phyloP scores from a whole-genome alignment of 1,140 invertebrate genomes.

The Archegozetes longisetosus region DNA sequence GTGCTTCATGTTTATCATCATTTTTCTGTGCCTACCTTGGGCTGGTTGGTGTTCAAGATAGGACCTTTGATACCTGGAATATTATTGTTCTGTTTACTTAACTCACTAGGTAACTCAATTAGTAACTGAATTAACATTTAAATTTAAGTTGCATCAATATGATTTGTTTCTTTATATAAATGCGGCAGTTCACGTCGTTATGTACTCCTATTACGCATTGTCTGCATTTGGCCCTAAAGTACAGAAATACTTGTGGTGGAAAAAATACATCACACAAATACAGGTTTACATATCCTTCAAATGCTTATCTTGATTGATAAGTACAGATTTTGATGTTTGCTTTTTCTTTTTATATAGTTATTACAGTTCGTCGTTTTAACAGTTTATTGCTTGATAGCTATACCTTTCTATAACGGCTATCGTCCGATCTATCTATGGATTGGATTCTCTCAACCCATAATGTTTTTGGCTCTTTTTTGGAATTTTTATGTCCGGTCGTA shows the following conservation, averaged over 20 bases:
- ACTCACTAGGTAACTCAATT: too few relatives aligned
- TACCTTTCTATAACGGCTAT: neutral
- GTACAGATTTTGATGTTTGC: neutral
- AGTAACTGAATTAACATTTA: too few relatives aligned
- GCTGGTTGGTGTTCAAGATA: constrained; percentile 3
- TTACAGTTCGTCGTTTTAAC: neutral
- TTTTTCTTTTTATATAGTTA: neutral
- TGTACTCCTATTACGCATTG: constrained; percentile 41
- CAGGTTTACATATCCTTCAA: constrained; percentile 28
- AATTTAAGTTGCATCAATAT: too few relatives aligned
- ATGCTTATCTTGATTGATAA: neutral
- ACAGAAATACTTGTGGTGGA: constrained; percentile 41
- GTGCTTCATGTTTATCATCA: constrained; percentile 10
- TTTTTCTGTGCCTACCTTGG: constrained; percentile 1
- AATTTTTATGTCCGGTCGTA: neutral
- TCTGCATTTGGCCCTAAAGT: constrained; percentile 37
- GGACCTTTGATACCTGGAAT: neutral
- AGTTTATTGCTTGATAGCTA: neutral
- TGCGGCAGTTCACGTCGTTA: constrained; percentile 40
- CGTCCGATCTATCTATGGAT: neutral
- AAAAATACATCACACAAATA: constrained; percentile 38
- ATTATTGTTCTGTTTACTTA: neutral
- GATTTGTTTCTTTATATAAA: too few relatives aligned
- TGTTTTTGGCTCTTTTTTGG: neutral
- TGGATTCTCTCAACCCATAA: neutral